Evolutionary conservation across 2,113 vertebrate genomes (phyloP).

Genomic region (Tachysurus fulvidraco): DNA sequence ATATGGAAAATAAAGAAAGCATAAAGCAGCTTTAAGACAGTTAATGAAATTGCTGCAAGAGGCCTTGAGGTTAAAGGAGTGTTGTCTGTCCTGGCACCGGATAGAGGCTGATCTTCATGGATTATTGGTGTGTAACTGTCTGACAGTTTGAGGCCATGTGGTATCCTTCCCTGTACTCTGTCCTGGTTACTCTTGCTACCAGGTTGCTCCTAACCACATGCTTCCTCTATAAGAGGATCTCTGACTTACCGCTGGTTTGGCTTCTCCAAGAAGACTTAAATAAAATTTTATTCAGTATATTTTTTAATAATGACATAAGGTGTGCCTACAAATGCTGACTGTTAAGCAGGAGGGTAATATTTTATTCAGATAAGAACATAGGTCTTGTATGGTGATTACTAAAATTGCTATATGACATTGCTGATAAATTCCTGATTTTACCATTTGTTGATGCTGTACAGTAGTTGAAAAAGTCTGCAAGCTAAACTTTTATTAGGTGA

Average conservation of each 20-base stretch:
- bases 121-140: slow-evolving; percentile 43
- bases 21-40: neutral
- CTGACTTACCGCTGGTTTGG: slow-evolving; percentile 1
- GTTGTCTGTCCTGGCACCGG: slow-evolving; percentile 49
- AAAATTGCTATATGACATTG: neutral
- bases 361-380: neutral
- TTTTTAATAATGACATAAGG: slow-evolving; percentile 11
- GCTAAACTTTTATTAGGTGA: neutral
- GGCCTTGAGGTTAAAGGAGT: slow-evolving; percentile 40
- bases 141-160: slow-evolving; percentile 67
- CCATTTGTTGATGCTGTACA: neutral
- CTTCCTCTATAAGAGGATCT: neutral
- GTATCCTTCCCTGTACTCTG: slow-evolving; percentile 34
- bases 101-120: slow-evolving; percentile 40
- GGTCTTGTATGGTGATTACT: neutral
- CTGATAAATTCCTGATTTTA: neutral
- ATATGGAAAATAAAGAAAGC: neutral
- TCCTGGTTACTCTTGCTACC: slow-evolving; percentile 19
- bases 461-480: neutral
- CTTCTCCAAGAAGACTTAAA: neutral
- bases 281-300: neutral
- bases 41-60: neutral
- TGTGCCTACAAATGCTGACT: neutral
- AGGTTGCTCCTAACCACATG: slow-evolving; percentile 25
- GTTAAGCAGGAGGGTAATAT: neutral